phyloP scores from a whole-genome alignment of 2,888 invertebrate species.

The Listrodromus nycthemerus region DNA sequence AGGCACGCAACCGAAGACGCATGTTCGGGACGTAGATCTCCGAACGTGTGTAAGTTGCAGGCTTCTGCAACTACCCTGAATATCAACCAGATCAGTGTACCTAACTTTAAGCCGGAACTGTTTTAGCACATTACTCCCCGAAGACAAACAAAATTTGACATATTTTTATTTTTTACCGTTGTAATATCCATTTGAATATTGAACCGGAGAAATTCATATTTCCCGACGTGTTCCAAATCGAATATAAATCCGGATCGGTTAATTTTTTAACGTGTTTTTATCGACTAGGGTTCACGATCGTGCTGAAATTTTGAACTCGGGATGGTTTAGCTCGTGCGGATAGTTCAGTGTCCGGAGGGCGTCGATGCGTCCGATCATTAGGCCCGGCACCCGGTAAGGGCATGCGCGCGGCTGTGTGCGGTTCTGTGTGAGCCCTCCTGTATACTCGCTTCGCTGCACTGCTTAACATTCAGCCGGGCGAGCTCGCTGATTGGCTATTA shows the following conservation, averaged over 20 bases:
- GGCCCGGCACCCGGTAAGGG: constrained; percentile 37
- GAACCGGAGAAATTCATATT: constrained; percentile 1
- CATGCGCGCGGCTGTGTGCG: constrained; percentile 18
- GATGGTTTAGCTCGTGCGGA: constrained; percentile 18
- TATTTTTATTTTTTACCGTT: neutral
- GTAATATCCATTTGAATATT: neutral
- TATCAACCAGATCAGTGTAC: neutral
- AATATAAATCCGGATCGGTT: neutral
- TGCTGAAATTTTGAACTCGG: constrained; percentile 26
- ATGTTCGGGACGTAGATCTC: neutral
- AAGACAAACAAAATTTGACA: neutral
- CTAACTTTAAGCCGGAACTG: neutral
- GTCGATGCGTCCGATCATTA: constrained; percentile 63
- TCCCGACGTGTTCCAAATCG: neutral
- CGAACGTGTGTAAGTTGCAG: neutral
- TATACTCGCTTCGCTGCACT: constrained; percentile 63
- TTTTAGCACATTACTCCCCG: neutral
- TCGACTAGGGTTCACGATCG: neutral
- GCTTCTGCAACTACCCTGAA: neutral
- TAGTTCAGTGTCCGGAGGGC: constrained; percentile 50
- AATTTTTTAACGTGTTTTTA: neutral
- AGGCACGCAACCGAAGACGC: constrained; percentile 14
- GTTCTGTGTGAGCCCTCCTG: constrained; percentile 25
- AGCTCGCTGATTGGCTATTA: constrained; percentile 81
- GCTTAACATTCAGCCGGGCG: constrained; percentile 79